Percentiles rank a stretch among this genome's conserved stretches.
Conservation (phyloP, 2,113 vertebrate genomes). For the Pantherophis guttatus region DNA sequence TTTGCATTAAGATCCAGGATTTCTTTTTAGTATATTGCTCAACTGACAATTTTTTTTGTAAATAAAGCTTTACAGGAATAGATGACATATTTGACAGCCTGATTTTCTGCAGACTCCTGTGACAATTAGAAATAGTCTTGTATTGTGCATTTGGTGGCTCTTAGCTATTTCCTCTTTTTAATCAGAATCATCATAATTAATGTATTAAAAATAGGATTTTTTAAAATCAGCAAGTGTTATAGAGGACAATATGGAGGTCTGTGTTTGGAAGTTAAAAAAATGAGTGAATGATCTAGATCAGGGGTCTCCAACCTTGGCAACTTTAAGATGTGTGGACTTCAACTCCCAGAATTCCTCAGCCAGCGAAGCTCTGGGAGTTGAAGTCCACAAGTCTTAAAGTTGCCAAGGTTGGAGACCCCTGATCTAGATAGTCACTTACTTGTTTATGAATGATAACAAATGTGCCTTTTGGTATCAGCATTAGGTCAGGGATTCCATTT, state of each 20-base stretch:
- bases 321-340: too few relatives aligned
- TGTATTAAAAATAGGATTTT: background rate
- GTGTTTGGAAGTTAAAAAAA: background rate
- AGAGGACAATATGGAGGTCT: background rate
- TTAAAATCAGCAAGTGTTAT: background rate
- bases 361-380: too few relatives aligned
- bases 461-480: background rate
- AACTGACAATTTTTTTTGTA: background rate
- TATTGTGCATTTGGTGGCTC: background rate
- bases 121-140: background rate
- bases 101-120: background rate
- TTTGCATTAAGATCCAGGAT: background rate
- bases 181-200: background rate
- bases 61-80: background rate
- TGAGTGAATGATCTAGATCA: background rate
- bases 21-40: background rate
- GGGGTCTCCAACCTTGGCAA: too few relatives aligned
- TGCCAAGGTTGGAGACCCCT: background rate
- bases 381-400: too few relatives aligned
- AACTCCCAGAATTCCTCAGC: too few relatives aligned
- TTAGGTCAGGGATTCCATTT: background rate
- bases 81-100: background rate
- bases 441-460: background rate
- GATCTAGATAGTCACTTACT: background rate
- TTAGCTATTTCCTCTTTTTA: background rate